These are phyloP conservation scores for Steatocranus sp. DNA, from an alignment of 2,797 vertebrate species.

Conservation along the genomic window DNA sequence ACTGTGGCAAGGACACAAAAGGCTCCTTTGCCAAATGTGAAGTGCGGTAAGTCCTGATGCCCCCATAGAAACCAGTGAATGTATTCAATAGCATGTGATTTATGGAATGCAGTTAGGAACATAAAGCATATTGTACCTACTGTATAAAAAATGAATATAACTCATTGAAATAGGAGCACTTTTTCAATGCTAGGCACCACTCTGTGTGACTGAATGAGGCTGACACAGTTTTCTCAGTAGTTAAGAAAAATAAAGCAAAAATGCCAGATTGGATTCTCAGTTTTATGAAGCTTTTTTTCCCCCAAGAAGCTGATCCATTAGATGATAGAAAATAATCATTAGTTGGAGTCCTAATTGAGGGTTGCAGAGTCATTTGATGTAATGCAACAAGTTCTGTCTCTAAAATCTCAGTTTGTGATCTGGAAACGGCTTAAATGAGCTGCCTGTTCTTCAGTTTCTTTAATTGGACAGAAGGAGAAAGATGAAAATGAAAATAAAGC, in stretches of 20 bases:
- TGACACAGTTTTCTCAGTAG: not conserved
- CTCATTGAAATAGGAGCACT: not conserved
- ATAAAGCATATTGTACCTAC: not conserved
- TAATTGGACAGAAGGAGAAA: conserved; percentile 31
- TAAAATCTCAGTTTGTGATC: not conserved
- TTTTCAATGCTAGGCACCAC: not conserved
- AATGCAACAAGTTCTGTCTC: not conserved
- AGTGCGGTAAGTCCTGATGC: conserved; percentile 72
- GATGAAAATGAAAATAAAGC: conserved; percentile 10
- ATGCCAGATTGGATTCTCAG: not conserved
- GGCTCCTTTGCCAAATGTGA: conserved; percentile 92
- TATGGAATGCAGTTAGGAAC: not conserved
- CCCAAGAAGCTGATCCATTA: not conserved
- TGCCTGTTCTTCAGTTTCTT: not conserved
- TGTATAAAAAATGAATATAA: not conserved
- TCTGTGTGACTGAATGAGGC: not conserved
- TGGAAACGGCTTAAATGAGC: conserved; percentile 21
- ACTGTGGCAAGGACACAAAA: conserved; percentile 94
- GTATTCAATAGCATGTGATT: not conserved
- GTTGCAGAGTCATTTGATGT: not conserved
- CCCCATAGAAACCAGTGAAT: not conserved
- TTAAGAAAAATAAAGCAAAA: not conserved
- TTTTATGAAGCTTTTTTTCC: not conserved
- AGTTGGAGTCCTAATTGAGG: conserved; percentile 73
- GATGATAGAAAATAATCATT: not conserved